Evolutionary conservation across 1,140 invertebrate genomes (phyloP).

Genomic region (Drosophila ananassae): DNA sequence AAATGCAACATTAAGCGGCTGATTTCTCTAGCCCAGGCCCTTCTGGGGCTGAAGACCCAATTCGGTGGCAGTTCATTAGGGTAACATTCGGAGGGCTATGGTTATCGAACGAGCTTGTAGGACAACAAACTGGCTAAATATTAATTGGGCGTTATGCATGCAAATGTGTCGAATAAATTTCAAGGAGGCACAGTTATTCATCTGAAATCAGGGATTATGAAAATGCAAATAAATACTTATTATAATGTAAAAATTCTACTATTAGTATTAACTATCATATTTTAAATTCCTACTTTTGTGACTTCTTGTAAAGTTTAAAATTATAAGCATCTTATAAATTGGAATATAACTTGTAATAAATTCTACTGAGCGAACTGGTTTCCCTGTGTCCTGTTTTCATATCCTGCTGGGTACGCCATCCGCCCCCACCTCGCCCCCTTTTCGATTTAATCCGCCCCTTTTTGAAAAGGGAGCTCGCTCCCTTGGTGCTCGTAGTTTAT

Average conservation of each 20-base stretch:
- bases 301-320: constrained; percentile 1
- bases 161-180: constrained; percentile 29
- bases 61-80: constrained; percentile 73
- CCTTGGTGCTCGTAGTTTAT: constrained; percentile 76
- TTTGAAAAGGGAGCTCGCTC: constrained; percentile 28
- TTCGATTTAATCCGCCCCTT: not conserved
- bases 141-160: constrained; percentile 41
- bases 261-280: too few relatives aligned
- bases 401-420: constrained; percentile 24
- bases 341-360: constrained; percentile 41
- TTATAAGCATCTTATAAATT: constrained; percentile 28
- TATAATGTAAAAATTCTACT: too few relatives aligned
- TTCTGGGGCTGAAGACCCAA: constrained; percentile 2
- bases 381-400: not conserved
- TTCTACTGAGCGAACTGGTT: constrained; percentile 34
- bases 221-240: too few relatives aligned
- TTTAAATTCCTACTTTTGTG: not conserved
- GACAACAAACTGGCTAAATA: constrained; percentile 16
- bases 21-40: constrained; percentile 50
- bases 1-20: constrained; percentile 83
- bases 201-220: too few relatives aligned
- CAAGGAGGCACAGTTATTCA: not conserved
- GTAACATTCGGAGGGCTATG: constrained; percentile 31
- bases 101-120: constrained; percentile 31
- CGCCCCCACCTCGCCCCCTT: constrained; percentile 12